Base-by-base conservation (phyloP, 2,113 vertebrate genomes). In the Electrona antarctica region DNA sequence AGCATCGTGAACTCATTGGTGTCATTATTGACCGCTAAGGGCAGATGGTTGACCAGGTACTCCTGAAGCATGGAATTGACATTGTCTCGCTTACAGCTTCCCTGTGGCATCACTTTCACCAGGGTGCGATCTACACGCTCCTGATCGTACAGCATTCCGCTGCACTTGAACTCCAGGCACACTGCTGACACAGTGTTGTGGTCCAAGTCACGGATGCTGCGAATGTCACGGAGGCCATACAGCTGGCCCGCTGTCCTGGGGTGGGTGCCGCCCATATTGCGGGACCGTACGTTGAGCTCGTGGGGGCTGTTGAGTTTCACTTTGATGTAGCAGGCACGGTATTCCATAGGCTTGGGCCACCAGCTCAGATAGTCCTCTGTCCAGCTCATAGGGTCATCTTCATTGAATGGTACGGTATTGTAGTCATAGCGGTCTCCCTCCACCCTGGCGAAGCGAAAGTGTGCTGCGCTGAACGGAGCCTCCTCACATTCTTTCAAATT, bases 331-430 rank as follows among this genome's bases (percentile, higher is more conserved):
- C 98, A 99, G 29, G 97, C 97, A n/a, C 98, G 89, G 79, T 97
- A 98, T 80, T 98, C 98, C 94, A 96, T 95, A 0, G 98, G 98
- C 63, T 97, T 98, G 9, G 98, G 97, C 98, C 98, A 99, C 98
- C 98, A 99, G 0, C 95, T 95, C 72, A 99, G 86, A 79, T 98
- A 99, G 88, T 99, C 96, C 48, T 96, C 95, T 0, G 96, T 98
- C 98, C 97, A 99, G 85, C 95, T 98, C 95, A 97, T 95, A 11
- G 96, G 96, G 69, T 99, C 97, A 0, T 98, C 95, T 83, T 99
- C 98, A 0, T 96, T 96, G 87, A 99, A 99, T 1, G 95, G 94
- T 41, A 99, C 96, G 0, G 97, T 98, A 86, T 99, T 99, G 63
- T 94, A 99, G 79, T 98, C 97, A 0, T 99, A 99, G 3, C 85